Conservation (phyloP, 2,113 vertebrate genomes). For the Callorhinus ursinus region DNA sequence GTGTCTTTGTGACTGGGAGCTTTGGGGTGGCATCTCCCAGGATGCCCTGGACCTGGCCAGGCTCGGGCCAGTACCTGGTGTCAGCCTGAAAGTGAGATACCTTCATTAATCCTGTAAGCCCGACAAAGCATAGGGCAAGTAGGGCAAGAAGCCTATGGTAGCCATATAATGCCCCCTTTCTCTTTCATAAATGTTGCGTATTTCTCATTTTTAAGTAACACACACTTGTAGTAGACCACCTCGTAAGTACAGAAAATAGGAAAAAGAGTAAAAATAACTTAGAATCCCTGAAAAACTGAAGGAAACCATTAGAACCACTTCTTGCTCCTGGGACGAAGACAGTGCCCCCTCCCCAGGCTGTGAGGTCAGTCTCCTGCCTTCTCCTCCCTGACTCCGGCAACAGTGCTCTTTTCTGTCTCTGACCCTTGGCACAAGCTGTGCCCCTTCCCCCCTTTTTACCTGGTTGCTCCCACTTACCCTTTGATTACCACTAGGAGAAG, state of each 20-base stretch:
- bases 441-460: not conserved
- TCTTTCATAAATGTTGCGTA: not conserved
- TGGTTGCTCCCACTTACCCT: not conserved
- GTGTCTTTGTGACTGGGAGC: slow-evolving; percentile 83
- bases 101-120: not conserved
- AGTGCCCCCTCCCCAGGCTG: not conserved
- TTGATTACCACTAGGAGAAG: not conserved
- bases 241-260: not conserved
- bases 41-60: slow-evolving; percentile 82
- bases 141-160: not conserved
- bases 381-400: not conserved
- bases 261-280: not conserved
- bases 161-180: not conserved
- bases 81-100: slow-evolving; percentile 82
- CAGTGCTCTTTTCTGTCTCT: not conserved
- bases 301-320: not conserved
- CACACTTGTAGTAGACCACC: not conserved
- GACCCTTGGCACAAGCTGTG: accelerated
- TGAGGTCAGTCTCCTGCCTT: accelerated
- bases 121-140: not conserved
- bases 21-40: slow-evolving; percentile 80
- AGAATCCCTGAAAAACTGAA: not conserved
- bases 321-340: not conserved
- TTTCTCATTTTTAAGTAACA: not conserved
- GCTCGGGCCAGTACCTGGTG: slow-evolving; percentile 87